phyloP scores from a whole-genome alignment of 2,888 invertebrate genomes.

The Dasypogon diadema region DNA sequence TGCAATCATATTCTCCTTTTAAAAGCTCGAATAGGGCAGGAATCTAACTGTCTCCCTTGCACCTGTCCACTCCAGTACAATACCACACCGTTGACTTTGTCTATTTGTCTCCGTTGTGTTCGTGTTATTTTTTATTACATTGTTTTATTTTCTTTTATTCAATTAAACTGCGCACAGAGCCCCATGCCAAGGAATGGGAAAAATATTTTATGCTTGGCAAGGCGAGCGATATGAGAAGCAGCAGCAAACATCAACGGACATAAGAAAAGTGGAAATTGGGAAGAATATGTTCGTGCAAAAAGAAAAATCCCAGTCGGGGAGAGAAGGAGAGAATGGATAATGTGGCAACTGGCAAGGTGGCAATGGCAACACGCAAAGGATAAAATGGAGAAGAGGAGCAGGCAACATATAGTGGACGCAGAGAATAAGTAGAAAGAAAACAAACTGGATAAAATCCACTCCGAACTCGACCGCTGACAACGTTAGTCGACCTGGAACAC shows the following conservation, averaged over 20 bases:
- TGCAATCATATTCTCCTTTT: slow-evolving; percentile 32
- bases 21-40: background rate
- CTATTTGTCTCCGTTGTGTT: background rate
- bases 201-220: background rate
- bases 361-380: slow-evolving; percentile 6
- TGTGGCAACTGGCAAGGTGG: background rate
- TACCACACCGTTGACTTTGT: background rate
- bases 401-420: background rate
- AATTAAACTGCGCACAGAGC: slow-evolving; percentile 34
- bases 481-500: background rate
- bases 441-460: slow-evolving; percentile 40
- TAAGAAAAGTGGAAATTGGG: background rate
- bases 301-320: background rate
- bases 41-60: background rate
- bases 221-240: slow-evolving; percentile 11
- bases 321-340: background rate
- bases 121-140: slow-evolving; percentile 5
- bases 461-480: background rate
- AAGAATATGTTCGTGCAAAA: background rate
- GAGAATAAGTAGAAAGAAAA: slow-evolving; percentile 18
- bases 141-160: slow-evolving; percentile 29
- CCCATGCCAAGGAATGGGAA: slow-evolving; percentile 12
- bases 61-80: background rate
- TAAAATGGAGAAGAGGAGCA: background rate
- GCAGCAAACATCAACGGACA: background rate